Base-by-base conservation (phyloP, 1,140 invertebrate species). In the Tribolium castaneum region DNA sequence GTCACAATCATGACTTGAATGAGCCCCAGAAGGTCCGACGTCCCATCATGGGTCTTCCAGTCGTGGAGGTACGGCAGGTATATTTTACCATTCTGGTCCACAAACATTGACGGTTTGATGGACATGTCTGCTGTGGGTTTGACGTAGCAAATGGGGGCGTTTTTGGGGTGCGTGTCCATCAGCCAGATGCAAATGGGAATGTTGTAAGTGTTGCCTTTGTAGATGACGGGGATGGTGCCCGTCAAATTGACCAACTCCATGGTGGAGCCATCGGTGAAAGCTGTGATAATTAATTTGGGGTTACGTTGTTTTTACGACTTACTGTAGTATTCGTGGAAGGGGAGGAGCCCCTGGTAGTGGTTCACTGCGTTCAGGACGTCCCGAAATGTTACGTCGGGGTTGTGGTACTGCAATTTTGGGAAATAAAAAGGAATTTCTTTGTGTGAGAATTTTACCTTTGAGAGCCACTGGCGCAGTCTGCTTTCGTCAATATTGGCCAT, bases 141-240 rank as follows among this genome's bases (percentile, higher is more conserved):
- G 0, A 99, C 98, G 88, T 95, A 99, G 85, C 97, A 98, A 87
- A 99, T 95, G n/a, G 99, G 99, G 13, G 97, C 95, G 88, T 98
- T 95, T 85, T 96, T 92, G 0, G 99, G 99, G 91, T 99, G 96
- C 22, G 96, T 98, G 84, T 99, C 97, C 92, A 98, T 93, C 25
- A 99, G 85, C 96, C 97, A 99, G 82, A 99, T 94, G 86, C 94
- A 94, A 22, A 99, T 92, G 39, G 99, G 99, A 88, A 99, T 99
- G 88, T 99, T 97, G 87, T 99, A 99, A 12, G 88, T 90, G 70
- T 89, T 92, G 90, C 96, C 95, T 93, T 95, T 97, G 85, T 95
- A 99, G 35, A 88, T 89, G 1, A 99, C 95, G 25, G 97, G 97
- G 85, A 99, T 97, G 10, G 97, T 99, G 66, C 98, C 98, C 85